Base-by-base conservation (phyloP, 2,888 invertebrate species). In the Cantharis rufa region DNA sequence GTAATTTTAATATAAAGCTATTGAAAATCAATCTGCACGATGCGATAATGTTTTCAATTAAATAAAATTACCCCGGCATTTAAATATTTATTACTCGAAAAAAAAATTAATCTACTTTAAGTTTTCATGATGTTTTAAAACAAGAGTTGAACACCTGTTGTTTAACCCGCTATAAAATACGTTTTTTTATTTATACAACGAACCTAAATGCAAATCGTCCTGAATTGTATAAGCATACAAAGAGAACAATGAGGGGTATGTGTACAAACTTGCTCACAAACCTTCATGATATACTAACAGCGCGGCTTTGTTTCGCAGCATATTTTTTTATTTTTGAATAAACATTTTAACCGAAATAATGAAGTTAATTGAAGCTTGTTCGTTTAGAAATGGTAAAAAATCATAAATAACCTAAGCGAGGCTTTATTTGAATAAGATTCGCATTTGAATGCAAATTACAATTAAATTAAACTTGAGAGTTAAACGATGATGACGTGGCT, bases 61-160 rank as follows among this genome's bases (percentile, higher is more conserved):
- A 48, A 48, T 9, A 1, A 7, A 48, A 0, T 48, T 48, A 48
- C n/a, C n/a, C n/a, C n/a, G 5, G 48, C 5, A n/a, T 48, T 48
- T 28, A 28, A 28, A 28, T 28, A 28, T 28, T 28, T 48, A 48
- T n/a, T 48, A 13, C 15, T 27, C 1, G 10, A 74, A 74, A 74
- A 74, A 74, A 74, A 74, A 70, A 32, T 18, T 9, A 27, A 74
- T 70, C 70, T 48, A 28, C 48, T 28, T 70, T 70, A 70, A 70
- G 13, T 27, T 74, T 70, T 64, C 70, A 64, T 74, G 28, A 62
- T 64, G 64, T 74, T 62, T 24, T 64, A 70, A 64, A 64, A 27
- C 70, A 21, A 70, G 13, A 66, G 28, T 16, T 62, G 64, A 63
- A 74, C 74, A 74, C 74, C 74, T 74, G 74, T 74, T 74, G 74